Base-by-base conservation (phyloP, 2,888 invertebrate genomes). In the Andrena praecox region DNA sequence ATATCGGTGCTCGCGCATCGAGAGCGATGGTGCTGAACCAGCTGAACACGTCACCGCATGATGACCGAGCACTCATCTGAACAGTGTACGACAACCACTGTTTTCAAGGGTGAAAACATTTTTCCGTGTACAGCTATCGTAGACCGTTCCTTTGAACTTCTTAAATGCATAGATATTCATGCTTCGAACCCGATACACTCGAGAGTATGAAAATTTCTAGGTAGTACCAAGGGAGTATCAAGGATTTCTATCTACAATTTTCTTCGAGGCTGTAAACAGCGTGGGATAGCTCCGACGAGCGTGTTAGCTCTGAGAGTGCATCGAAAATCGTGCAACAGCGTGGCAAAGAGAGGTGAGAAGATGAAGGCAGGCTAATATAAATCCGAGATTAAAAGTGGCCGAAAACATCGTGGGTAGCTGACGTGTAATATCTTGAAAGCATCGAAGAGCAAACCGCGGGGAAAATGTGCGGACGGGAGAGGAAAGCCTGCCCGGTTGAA, bases 361-460 rank as follows among this genome's bases (percentile, higher is more conserved):
- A 69, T 63, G 63, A 50, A 24, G 64, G 63, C 24, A 72, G 63
- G 67, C 74, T 85, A 88, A 87, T 88, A 89, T 85, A 87, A 87
- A 88, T 87, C 68, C 77, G 42, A 72, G 87, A 88, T 88, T 89
- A 87, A 86, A 86, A 88, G 83, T 82, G 85, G 85, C 70, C 83
- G 80, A 87, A 84, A 84, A 85, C 77, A 87, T 79, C 70, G 69
- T 10, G 54, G 80, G 80, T 56, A 86, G 83, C 85, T 86, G 75
- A 73, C 72, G 74, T 48, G 87, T 85, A 84, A 89, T 87, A 84
- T 85, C 86, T 82, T 86, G 82, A 89, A 89, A 88, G 86, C 89
- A 89, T 89, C 82, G 79, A 71, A 75, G 74, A 66, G 67, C 62
- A 48, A 70, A 27, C 29, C 8, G 60, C 12, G 29, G 75, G 68